Evolutionary conservation across 2,113 vertebrate genomes (phyloP), one percentile per base, ranked within the genome.

Genomic region (Steatornis caripensis): DNA sequence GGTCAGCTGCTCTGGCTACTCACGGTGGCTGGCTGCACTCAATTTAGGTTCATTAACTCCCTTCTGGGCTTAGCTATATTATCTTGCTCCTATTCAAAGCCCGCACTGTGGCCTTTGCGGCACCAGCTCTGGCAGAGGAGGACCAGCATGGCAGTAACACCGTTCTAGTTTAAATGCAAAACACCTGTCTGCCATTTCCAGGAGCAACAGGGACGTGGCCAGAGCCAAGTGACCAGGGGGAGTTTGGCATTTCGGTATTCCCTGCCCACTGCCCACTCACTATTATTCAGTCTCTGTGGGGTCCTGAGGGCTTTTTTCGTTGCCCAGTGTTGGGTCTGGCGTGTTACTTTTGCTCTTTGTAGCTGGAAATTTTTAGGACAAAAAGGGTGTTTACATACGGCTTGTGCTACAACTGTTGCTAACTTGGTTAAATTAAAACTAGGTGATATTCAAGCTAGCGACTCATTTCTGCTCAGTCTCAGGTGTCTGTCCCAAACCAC

Each of bases 151-250:
- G 90, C 71, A 53, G 57, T 1, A 3, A 48, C 57, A 8, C 8
- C 0, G 2, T 5, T 46, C n/a, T 15, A 2, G 65, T 68, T 84
- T 49, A 36, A 76, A 86, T 86, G 88, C 92, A 88, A 4, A 91
- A 21, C 34, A 4, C 58, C 64, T 18, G 3, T 14, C 27, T 96
- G 95, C 82, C 90, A 55, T 95, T 94, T 96, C 36, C 89, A 74
- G 91, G 75, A 65, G 89, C 83, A 46, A 36, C 21, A 5, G 81
- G 77, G 92, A 29, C 6, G 0, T 0, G 61, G 46, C 4, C 43
- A 10, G 75, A 75, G 85, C 93, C 75, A 12, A 39, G 89, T 7
- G 55, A 11, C 65, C 5, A 3, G 15, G 14, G 60, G 39, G 14
- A 36, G 14, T 22, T 15, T 64, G 94, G 87, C 96, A 81, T 91